Evolutionary conservation across 37 sponge, comb jelly and placozoan species (phyloP).

Genomic region (Aplysina aerophoba): DNA sequence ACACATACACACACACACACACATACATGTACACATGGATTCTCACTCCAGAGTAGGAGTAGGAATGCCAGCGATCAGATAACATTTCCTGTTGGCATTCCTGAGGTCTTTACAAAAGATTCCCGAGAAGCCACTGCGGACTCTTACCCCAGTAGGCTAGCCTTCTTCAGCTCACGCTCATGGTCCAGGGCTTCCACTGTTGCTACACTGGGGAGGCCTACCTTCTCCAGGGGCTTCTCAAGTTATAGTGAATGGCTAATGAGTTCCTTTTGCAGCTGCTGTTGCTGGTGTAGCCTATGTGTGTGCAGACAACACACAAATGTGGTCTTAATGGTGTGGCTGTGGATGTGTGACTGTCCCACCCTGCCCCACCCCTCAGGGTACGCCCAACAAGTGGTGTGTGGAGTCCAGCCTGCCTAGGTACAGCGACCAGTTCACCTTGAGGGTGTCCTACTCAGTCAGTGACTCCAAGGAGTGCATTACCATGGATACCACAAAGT

Average conservation of each 20-base stretch:
- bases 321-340: not conserved
- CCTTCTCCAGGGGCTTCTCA: no score
- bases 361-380: constrained; percentile 32
- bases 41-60: not conserved
- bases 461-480: constrained; percentile 24
- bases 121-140: no score
- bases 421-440: constrained; percentile 56
- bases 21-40: not conserved
- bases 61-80: no score
- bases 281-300: not conserved
- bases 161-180: no score
- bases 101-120: no score
- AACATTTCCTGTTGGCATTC: no score
- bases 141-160: no score
- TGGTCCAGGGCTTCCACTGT: no score
- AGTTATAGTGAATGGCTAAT: no score
- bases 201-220: no score
- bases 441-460: constrained; percentile 26
- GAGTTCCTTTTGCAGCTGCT: no score
- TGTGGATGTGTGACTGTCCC: not conserved
- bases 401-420: constrained; percentile 60
- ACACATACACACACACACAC: not conserved
- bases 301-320: not conserved
- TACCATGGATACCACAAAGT: not conserved
- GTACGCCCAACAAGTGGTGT: constrained; percentile 59